Evolutionary conservation across 37 sponge, comb jelly and placozoan species (phyloP).

Genomic region (Halisarca cf. caerulea): DNA sequence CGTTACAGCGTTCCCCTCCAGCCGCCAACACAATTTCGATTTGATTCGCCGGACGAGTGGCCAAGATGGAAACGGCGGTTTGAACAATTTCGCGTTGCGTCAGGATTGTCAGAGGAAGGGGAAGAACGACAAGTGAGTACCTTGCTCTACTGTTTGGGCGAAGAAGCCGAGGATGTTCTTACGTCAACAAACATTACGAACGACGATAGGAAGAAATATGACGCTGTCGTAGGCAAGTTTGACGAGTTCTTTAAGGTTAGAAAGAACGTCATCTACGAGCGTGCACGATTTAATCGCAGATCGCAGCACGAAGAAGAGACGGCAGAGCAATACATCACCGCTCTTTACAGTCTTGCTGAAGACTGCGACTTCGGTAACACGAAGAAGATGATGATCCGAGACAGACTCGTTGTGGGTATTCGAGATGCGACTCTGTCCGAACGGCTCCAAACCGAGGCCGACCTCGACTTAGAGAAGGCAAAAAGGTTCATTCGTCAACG

Average conservation of each 20-base stretch:
- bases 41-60: not conserved
- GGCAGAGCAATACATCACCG: constrained; percentile 1
- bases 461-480: not conserved
- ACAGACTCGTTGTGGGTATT: not conserved
- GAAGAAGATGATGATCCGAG: not conserved
- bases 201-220: not conserved
- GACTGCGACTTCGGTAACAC: not conserved
- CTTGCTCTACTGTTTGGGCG: not conserved
- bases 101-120: not conserved
- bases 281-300: not conserved
- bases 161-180: not conserved
- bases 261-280: not conserved
- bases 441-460: not conserved
- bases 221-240: not conserved
- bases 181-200: not conserved
- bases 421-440: not conserved
- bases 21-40: not conserved
- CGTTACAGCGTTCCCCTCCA: not conserved
- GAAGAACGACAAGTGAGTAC: not conserved
- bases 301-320: not conserved
- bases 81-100: not conserved
- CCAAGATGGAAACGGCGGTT: not conserved
- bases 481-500: not conserved
- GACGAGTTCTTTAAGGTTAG: not conserved
- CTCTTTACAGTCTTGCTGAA: not conserved